A percentile compares a stretch with the other conserved stretches of the same genome.
Conservation (phyloP, 92 coral and sea anemone genomes). For the Zoanthus sansibaricus region DNA sequence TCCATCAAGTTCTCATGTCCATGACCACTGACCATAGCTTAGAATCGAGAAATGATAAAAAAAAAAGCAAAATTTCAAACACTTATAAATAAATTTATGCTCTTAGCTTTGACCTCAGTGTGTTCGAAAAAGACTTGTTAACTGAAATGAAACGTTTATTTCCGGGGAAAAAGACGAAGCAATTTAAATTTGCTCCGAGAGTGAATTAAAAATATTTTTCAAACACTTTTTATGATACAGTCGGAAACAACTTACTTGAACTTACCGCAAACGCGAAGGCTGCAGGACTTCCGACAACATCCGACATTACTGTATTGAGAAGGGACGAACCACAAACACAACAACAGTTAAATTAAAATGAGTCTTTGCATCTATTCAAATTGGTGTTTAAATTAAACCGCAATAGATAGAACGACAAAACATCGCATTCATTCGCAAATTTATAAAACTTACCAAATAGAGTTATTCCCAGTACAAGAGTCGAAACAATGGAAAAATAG, state of each 20-base stretch:
- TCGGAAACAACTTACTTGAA: not conserved
- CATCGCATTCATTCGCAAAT: not conserved
- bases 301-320: slow-evolving; percentile 25
- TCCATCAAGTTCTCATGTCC: too few relatives aligned
- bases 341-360: not conserved
- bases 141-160: not conserved
- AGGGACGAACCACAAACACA: not conserved
- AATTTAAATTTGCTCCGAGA: too few relatives aligned
- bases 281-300: slow-evolving; percentile 33
- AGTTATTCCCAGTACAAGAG: slow-evolving; percentile 31
- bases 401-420: not conserved
- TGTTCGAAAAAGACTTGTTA: not conserved
- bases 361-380: not conserved
- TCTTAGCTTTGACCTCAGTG: not conserved
- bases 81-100: not conserved
- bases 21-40: too few relatives aligned
- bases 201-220: too few relatives aligned
- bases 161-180: not conserved
- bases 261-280: slow-evolving; percentile 44
- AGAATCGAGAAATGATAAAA: too few relatives aligned
- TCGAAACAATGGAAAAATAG: slow-evolving; percentile 24
- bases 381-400: not conserved
- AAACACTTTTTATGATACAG: not conserved
- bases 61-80: not conserved
- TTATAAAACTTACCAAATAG: slow-evolving; percentile 33